Evolutionary conservation across 2,888 invertebrate genomes (phyloP), one percentile per base, ranked within the genome.

Genomic region (Noctua pronuba): DNA sequence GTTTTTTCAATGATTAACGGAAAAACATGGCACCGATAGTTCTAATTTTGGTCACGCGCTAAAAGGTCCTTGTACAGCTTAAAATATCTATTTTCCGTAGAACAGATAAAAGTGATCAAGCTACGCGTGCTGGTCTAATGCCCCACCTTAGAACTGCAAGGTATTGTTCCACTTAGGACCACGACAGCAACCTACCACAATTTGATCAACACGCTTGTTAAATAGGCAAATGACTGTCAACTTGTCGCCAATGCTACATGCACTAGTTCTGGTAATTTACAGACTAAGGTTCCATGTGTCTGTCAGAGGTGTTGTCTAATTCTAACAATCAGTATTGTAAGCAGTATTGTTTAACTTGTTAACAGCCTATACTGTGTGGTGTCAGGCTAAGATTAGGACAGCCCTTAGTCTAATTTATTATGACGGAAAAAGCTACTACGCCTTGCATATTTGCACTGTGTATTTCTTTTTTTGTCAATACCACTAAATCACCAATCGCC

Each of bases 261-360:
- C 79, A 78, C 77, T 68, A 66, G 73, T 79, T 75, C 74, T 78
- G 60, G 64, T 85, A 77, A 85, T 79, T 86, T 83, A 72, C 60
- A 72, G 74, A 81, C 65, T 60, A 35, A 16, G 13, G 70, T 77
- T 58, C 77, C 77, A 58, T 80, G 80, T 80, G 65, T 18, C 82
- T 75, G 68, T 28, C 77, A 79, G 67, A 77, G 75, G 76, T 82
- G 84, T 84, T 86, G 89, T 87, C 88, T 86, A 86, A 86, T 89
- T 74, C 73, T 21, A 71, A 66, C 74, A 64, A 66, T 68, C 75
- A 76, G 58, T 68, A 67, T 71, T 77, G 52, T 75, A 62, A 55
- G 52, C 62, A 60, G 46, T 24, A 44, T 81, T 81, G 75, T 81
- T 28, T 44, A 28, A 67, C 21, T 81, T 67, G 81, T 66, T 31